Conservation (phyloP, 1,140 invertebrate species). For the Orchestia grillus region DNA sequence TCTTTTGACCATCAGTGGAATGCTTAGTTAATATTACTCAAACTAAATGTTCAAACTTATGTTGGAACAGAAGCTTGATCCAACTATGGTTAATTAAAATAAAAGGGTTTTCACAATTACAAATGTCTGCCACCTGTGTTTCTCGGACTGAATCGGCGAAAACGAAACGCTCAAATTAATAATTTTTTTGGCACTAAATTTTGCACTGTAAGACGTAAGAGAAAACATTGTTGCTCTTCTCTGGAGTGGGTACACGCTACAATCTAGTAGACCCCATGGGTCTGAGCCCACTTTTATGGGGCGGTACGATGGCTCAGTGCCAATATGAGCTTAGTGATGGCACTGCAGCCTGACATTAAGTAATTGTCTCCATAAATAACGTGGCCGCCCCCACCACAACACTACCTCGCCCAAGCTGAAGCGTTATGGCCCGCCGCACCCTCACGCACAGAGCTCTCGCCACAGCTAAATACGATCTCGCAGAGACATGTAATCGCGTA, state of each 20-base stretch:
- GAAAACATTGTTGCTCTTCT: too few species aligned
- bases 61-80: too few species aligned
- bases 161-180: neutral
- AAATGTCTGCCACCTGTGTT: too few species aligned
- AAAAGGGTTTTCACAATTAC: too few species aligned
- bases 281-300: neutral
- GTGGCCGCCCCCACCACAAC: neutral
- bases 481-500: neutral
- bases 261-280: neutral
- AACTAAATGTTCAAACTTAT: neutral
- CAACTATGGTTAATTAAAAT: too few species aligned
- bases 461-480: neutral
- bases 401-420: neutral
- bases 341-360: slow-evolving; percentile 6
- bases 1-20: neutral
- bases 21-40: neutral
- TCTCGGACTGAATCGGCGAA: too few species aligned
- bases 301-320: neutral
- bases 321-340: neutral
- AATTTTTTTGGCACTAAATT: neutral
- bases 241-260: neutral
- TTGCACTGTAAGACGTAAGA: neutral
- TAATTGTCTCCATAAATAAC: slow-evolving; percentile 2
- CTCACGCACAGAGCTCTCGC: neutral
- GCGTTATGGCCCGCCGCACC: neutral